Percentiles rank a stretch among this genome's conserved stretches.
Conservation (phyloP, 1,140 invertebrate species). For the Drosophila asahinai region DNA sequence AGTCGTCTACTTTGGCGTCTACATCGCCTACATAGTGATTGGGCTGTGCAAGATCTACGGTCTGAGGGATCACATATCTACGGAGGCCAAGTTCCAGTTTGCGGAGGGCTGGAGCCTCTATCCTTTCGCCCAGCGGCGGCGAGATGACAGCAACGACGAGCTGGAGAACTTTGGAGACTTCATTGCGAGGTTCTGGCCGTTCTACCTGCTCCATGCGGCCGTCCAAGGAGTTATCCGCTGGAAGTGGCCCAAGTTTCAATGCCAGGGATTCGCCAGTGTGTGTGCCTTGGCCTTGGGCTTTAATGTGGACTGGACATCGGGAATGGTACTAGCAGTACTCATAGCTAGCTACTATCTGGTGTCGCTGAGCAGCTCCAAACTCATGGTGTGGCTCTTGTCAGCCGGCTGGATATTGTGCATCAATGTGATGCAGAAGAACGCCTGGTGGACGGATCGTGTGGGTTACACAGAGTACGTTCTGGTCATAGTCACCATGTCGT, state of each 20-base stretch:
- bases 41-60: conserved; percentile 70
- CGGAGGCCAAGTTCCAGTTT: conserved; percentile 56
- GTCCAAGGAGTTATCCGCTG: conserved; percentile 33
- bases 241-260: conserved; percentile 20
- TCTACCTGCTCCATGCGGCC: conserved; percentile 66
- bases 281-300: conserved; percentile 43
- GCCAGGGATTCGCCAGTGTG: conserved; percentile 41
- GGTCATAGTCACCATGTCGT: conserved; percentile 70
- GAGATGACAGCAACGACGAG: conserved; percentile 77
- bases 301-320: conserved; percentile 59
- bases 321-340: conserved; percentile 31
- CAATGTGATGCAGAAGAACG: conserved; percentile 70
- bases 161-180: conserved; percentile 74
- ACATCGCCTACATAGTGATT: conserved; percentile 67
- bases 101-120: conserved; percentile 55
- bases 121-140: conserved; percentile 32
- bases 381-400: conserved; percentile 59
- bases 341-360: conserved; percentile 62
- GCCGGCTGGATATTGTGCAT: conserved; percentile 63
- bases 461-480: conserved; percentile 68
- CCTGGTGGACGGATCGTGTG: conserved; percentile 53
- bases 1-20: conserved; percentile 64
- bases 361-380: conserved; percentile 36
- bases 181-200: conserved; percentile 63
- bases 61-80: conserved; percentile 52